These are phyloP conservation scores for Dallia pectoralis DNA, from an alignment of 2,797 vertebrate genomes.

Conservation along the genomic window DNA sequence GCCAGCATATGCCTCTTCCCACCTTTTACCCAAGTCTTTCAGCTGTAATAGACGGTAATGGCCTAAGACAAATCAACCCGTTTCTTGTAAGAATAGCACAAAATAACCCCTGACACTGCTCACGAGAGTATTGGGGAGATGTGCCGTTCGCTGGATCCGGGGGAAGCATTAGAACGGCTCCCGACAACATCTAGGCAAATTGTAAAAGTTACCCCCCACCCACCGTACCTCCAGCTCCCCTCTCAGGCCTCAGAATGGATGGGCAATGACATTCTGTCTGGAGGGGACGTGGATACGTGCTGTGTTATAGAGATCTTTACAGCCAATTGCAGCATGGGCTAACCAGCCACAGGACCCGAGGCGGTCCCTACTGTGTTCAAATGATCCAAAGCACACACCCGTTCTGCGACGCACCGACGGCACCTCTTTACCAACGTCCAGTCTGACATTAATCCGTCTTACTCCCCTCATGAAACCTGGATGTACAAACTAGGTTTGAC, in stretches of 20 bases:
- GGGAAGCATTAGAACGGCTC: conserved; percentile 54
- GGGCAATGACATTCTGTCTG: conserved; percentile 74
- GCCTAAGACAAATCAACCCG: conserved; percentile 98
- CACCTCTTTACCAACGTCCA: not conserved
- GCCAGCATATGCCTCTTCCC: conserved; percentile 98
- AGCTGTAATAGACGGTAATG: conserved; percentile 99
- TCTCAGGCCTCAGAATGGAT: conserved; percentile 75
- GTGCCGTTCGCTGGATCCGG: conserved; percentile 10
- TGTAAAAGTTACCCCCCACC: conserved; percentile 72
- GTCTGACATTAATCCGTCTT: not conserved
- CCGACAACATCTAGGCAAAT: conserved; percentile 64
- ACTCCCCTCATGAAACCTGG: not conserved
- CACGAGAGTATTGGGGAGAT: conserved; percentile 39
- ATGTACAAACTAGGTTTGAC: not conserved
- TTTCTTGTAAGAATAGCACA: conserved; percentile 94
- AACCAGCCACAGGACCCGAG: conserved; percentile 70
- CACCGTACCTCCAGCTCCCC: conserved; percentile 72
- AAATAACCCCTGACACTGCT: conserved; percentile 75
- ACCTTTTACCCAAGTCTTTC: conserved; percentile 92
- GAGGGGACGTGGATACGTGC: conserved; percentile 65
- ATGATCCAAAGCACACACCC: not conserved
- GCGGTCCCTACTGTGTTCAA: conserved; percentile 44
- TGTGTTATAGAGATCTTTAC: conserved; percentile 73
- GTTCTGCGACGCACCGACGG: not conserved
- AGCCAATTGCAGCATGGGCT: too few species aligned